A percentile compares a stretch with the other conserved stretches of the same genome.
Evolutionary conservation across 2,888 invertebrate genomes (phyloP).

Genomic region (Standfussiana lucernea): DNA sequence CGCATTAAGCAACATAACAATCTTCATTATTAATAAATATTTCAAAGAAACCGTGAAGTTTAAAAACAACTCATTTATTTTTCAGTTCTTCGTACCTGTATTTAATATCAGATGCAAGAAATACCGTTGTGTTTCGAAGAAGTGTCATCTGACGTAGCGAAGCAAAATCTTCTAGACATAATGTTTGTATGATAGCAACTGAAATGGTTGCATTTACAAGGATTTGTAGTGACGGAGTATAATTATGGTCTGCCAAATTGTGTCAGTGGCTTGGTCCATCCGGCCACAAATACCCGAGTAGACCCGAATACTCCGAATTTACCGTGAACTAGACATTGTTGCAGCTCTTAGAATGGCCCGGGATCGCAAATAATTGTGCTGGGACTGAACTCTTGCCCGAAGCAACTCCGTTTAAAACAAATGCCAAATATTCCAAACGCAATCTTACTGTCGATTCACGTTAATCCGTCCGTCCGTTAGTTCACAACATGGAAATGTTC

Average conservation of each 20-base stretch:
- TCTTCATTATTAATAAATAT: slow-evolving; percentile 17
- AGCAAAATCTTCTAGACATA: slow-evolving; percentile 20
- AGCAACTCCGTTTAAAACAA: slow-evolving; percentile 17
- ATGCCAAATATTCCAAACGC: slow-evolving; percentile 24
- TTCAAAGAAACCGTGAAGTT: slow-evolving; percentile 10
- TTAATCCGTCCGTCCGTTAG: too few species aligned
- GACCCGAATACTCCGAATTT: too few species aligned
- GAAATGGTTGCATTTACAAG: slow-evolving; percentile 25
- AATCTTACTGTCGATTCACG: slow-evolving; percentile 20
- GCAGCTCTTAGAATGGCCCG: slow-evolving; percentile 40
- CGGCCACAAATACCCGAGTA: slow-evolving; percentile 44
- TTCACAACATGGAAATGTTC: too few species aligned
- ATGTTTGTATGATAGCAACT: slow-evolving; percentile 27
- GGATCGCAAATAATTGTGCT: slow-evolving; percentile 47
- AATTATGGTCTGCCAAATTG: slow-evolving; percentile 34
- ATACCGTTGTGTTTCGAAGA: slow-evolving; percentile 8
- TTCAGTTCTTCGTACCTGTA: not conserved
- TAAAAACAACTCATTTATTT: slow-evolving; percentile 20
- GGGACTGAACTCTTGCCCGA: slow-evolving; percentile 11
- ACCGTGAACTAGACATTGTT: slow-evolving; percentile 43
- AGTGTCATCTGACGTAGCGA: slow-evolving; percentile 16
- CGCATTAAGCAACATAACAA: not conserved
- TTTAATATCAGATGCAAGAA: slow-evolving; percentile 12
- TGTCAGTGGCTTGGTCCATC: slow-evolving; percentile 32
- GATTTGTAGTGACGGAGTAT: slow-evolving; percentile 39